These are phyloP conservation scores for Variabilichromis moorii DNA, from an alignment of 2,113 vertebrate genomes.

Conservation along the genomic window DNA sequence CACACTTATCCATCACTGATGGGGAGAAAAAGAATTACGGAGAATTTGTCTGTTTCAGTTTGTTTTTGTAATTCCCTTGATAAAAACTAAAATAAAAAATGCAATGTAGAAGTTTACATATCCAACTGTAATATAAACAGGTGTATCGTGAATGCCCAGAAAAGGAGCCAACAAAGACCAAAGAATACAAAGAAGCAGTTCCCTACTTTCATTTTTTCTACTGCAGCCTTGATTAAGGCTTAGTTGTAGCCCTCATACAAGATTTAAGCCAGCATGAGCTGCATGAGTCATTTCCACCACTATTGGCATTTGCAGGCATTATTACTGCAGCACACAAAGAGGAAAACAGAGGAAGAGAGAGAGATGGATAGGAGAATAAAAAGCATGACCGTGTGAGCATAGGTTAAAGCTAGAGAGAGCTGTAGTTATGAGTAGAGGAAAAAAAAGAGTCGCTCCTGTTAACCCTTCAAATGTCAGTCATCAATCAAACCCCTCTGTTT, in stretches of 20 bases:
- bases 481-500: conserved; percentile 38
- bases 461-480: conserved; percentile 50
- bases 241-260: background rate
- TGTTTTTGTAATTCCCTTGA: background rate
- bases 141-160: background rate
- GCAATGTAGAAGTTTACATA: background rate
- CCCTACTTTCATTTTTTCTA: background rate
- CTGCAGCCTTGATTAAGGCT: background rate
- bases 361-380: background rate
- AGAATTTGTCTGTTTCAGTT: background rate
- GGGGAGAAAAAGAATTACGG: rapidly evolving
- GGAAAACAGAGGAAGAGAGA: background rate
- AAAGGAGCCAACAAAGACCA: background rate
- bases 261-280: background rate
- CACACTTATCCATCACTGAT: background rate
- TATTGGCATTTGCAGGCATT: conserved; percentile 29
- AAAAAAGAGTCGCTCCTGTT: background rate
- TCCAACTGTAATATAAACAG: background rate
- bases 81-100: background rate
- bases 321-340: background rate
- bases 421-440: conserved; percentile 9
- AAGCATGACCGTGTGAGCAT: background rate
- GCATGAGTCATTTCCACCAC: conserved; percentile 30
- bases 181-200: background rate
- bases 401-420: conserved; percentile 10